Percentiles rank a stretch among this genome's conserved stretches.
phyloP scores from a whole-genome alignment of 2,888 invertebrate species.

The Apamea anceps region DNA sequence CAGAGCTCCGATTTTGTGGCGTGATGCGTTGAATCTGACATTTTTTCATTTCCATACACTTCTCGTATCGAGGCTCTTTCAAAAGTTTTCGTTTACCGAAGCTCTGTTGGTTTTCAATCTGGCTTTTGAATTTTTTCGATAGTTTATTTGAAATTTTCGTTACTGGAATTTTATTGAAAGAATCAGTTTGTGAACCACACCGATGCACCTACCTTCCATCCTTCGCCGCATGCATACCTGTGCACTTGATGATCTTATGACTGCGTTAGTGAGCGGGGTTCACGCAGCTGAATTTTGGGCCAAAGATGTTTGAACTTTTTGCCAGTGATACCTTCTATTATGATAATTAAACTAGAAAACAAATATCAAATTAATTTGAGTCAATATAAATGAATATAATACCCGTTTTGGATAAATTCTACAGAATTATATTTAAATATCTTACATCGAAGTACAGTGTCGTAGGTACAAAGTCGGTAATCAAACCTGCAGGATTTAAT shows the following conservation, averaged over 20 bases:
- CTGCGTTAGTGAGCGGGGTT: not conserved
- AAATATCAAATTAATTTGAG: not conserved
- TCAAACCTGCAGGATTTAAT: not conserved
- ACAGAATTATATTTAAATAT: not conserved
- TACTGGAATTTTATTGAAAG: not conserved
- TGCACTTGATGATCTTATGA: not conserved
- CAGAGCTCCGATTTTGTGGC: conserved; percentile 45
- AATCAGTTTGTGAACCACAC: not conserved
- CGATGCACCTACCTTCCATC: not conserved
- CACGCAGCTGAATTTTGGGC: not conserved
- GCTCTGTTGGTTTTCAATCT: conserved; percentile 9
- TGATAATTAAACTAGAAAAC: not conserved
- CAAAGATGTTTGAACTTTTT: not conserved
- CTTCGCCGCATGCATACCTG: not conserved
- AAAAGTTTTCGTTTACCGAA: conserved; percentile 21
- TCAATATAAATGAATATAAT: not conserved
- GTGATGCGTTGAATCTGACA: conserved; percentile 27
- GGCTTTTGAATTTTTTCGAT: not conserved
- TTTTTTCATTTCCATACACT: conserved; percentile 57
- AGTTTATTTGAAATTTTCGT: conserved; percentile 1
- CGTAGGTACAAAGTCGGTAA: not conserved
- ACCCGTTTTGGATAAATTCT: not conserved
- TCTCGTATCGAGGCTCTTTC: conserved; percentile 19
- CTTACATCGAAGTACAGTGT: not conserved
- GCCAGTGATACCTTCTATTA: not conserved